Conservation (phyloP, 1,140 invertebrate genomes). For the Sogatella furcifera region DNA sequence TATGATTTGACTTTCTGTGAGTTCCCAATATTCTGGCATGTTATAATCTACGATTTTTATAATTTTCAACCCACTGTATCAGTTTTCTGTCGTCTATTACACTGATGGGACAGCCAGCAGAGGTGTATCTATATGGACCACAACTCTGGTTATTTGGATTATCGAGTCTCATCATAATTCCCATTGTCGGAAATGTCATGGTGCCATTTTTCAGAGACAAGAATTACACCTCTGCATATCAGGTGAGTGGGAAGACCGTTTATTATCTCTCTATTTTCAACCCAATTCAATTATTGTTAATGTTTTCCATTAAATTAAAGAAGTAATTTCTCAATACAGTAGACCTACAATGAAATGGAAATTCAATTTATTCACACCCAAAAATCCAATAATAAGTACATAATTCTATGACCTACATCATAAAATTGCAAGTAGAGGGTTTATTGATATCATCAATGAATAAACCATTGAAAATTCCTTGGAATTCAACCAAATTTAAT, state of each 20-base stretch:
- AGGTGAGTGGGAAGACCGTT: constrained; percentile 16
- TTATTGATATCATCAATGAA: too few relatives aligned
- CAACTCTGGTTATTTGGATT: constrained; percentile 34
- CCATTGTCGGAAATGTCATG: constrained; percentile 39
- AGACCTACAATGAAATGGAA: too few relatives aligned
- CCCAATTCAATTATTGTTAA: neutral
- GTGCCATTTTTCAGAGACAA: constrained; percentile 44
- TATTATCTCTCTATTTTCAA: neutral
- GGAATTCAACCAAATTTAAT: too few relatives aligned
- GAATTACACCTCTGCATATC: constrained; percentile 27
- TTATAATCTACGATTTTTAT: neutral
- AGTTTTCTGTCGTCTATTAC: constrained; percentile 48
- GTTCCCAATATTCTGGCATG: too few relatives aligned
- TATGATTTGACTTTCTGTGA: neutral
- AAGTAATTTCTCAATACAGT: too few relatives aligned
- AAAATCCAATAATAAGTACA: too few relatives aligned
- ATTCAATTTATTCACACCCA: too few relatives aligned
- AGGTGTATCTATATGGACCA: constrained; percentile 40
- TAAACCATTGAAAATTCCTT: too few relatives aligned
- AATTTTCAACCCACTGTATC: constrained; percentile 10
- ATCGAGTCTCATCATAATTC: constrained; percentile 34
- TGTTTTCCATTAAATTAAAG: neutral
- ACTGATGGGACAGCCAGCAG: constrained; percentile 44
- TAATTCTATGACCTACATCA: too few relatives aligned
- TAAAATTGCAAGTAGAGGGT: neutral